phyloP scores from a whole-genome alignment of 1,140 invertebrate genomes.

The Rhagoletis pomonella region DNA sequence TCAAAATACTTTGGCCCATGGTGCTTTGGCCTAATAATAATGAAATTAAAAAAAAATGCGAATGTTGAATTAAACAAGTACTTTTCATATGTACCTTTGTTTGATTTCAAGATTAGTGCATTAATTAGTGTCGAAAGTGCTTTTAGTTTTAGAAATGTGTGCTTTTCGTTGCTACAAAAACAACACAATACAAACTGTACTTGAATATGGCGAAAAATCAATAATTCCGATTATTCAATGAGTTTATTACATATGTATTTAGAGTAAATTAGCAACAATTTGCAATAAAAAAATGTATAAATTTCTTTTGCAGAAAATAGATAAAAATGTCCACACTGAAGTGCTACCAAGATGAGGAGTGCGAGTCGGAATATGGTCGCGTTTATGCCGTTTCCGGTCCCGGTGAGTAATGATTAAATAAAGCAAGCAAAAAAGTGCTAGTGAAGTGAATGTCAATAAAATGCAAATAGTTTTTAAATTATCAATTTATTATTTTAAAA shows the following conservation, averaged over 20 bases:
- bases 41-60: conserved; percentile 21
- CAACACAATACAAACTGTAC: background rate
- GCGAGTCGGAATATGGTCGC: conserved; percentile 93
- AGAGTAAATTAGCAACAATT: background rate
- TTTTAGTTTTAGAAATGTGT: background rate
- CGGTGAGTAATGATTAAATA: conserved; percentile 80
- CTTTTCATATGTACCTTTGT: background rate
- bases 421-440: background rate
- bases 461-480: background rate
- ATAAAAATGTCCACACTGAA: conserved; percentile 77
- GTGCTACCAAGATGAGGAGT: conserved; percentile 89
- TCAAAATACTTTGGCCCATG: background rate
- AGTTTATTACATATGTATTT: background rate
- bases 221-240: conserved; percentile 14
- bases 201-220: conserved; percentile 13
- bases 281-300: background rate
- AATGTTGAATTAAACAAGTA: conserved; percentile 3
- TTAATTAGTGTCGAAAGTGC: background rate
- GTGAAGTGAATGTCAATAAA: background rate
- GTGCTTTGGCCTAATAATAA: conserved; percentile 33
- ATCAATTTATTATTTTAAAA: background rate
- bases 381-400: conserved; percentile 98
- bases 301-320: conserved; percentile 9
- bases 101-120: background rate
- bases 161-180: background rate